These are phyloP conservation scores for Rhadinocentrus ornatus DNA, from an alignment of 2,797 vertebrate species.

Conservation along the genomic window DNA sequence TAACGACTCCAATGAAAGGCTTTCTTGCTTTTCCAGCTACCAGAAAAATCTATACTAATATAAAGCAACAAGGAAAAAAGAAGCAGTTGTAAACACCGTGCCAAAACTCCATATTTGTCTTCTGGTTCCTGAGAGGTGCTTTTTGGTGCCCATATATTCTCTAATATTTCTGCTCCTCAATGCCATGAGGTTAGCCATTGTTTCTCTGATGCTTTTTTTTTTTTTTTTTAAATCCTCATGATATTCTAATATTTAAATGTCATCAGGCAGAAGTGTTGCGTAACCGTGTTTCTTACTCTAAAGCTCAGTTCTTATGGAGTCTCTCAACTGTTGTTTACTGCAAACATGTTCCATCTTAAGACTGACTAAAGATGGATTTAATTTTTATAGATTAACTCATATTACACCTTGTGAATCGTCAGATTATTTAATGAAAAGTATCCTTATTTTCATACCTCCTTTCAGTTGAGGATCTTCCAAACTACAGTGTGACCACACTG, in stretches of 20 bases:
- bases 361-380: conserved; percentile 3
- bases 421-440: conserved; percentile 1
- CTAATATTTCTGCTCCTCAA: neutral
- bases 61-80: neutral
- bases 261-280: neutral
- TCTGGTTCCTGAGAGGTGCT: neutral
- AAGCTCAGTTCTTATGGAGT: conserved; percentile 4
- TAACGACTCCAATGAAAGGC: neutral
- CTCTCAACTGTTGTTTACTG: conserved; percentile 13
- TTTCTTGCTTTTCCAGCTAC: neutral
- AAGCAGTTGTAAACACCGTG: neutral
- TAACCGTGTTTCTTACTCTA: conserved; percentile 16
- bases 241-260: neutral
- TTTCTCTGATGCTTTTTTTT: neutral
- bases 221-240: neutral
- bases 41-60: neutral
- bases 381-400: neutral
- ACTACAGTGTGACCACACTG: conserved; percentile 89
- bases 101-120: neutral
- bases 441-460: conserved; percentile 24
- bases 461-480: conserved; percentile 81
- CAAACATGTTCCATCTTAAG: neutral
- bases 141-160: neutral
- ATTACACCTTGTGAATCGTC: neutral
- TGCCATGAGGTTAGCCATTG: neutral